A percentile compares a stretch with the other conserved stretches of the same genome.
Conservation (phyloP, 1,140 invertebrate species). For the Heliconius eleuchia region DNA sequence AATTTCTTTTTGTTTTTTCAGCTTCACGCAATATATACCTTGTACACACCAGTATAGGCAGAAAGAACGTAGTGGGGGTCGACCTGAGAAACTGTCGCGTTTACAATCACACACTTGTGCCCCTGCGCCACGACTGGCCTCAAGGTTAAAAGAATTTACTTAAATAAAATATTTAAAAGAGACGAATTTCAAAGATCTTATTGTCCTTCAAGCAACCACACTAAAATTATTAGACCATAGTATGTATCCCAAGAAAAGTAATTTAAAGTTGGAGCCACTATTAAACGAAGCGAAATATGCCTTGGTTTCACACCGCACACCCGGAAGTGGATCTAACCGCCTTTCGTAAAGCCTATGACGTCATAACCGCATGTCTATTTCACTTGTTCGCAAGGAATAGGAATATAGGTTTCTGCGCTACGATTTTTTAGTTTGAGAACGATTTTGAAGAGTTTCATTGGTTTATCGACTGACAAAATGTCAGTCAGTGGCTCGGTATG, state of each 20-base stretch:
- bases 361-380: neutral
- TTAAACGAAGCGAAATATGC: neutral
- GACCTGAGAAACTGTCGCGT: too few relatives aligned
- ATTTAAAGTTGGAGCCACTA: neutral
- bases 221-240: neutral
- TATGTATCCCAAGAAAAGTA: neutral
- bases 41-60: too few relatives aligned
- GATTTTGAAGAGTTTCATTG: neutral
- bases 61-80: too few relatives aligned
- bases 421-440: neutral
- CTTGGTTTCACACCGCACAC: neutral
- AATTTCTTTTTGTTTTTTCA: too few relatives aligned
- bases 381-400: neutral
- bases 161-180: too few relatives aligned
- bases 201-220: too few relatives aligned
- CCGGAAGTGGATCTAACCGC: constrained; percentile 6
- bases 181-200: too few relatives aligned
- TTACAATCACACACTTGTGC: too few relatives aligned
- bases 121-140: too few relatives aligned
- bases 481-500: neutral
- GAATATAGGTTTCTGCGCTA: neutral
- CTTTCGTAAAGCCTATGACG: neutral
- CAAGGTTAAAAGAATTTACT: too few relatives aligned
- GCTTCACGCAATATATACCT: too few relatives aligned
- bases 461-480: neutral